Evolutionary conservation across 2,888 invertebrate species (phyloP).

Genomic region (Orthosia gracilis): DNA sequence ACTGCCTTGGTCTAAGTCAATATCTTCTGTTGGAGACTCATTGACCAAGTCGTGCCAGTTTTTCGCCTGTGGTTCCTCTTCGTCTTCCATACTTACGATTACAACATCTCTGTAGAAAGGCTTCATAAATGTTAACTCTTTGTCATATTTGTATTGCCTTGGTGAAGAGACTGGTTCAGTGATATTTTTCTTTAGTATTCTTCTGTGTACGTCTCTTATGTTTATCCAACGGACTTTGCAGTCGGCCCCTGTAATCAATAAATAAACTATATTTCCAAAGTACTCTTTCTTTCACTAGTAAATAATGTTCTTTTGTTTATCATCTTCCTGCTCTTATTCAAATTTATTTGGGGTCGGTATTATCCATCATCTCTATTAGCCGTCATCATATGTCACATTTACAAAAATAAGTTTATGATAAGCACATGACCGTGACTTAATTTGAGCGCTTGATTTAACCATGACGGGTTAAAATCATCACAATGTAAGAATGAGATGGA

Average conservation of each 20-base stretch:
- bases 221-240: constrained; percentile 88
- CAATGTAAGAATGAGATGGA: too few species aligned
- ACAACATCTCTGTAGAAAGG: constrained; percentile 82
- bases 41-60: constrained; percentile 53
- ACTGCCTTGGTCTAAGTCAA: constrained; percentile 52
- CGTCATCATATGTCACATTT: background rate
- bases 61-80: constrained; percentile 47
- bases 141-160: constrained; percentile 84
- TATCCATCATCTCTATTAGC: too few species aligned
- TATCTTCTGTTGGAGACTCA: background rate
- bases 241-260: constrained; percentile 79
- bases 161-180: constrained; percentile 62
- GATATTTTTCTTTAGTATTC: constrained; percentile 79
- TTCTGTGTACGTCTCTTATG: constrained; percentile 85
- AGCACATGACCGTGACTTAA: background rate
- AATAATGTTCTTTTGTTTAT: too few species aligned
- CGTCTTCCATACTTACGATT: constrained; percentile 65
- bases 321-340: too few species aligned
- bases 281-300: background rate
- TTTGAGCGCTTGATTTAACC: too few species aligned
- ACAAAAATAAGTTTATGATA: background rate
- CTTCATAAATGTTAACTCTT: constrained; percentile 81
- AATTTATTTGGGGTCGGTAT: too few species aligned
- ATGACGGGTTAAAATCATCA: too few species aligned
- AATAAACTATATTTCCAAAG: background rate